A percentile compares a stretch with the other conserved stretches of the same genome.
phyloP scores from a whole-genome alignment of 2,888 invertebrate genomes.

The Poecilus cupreus region DNA sequence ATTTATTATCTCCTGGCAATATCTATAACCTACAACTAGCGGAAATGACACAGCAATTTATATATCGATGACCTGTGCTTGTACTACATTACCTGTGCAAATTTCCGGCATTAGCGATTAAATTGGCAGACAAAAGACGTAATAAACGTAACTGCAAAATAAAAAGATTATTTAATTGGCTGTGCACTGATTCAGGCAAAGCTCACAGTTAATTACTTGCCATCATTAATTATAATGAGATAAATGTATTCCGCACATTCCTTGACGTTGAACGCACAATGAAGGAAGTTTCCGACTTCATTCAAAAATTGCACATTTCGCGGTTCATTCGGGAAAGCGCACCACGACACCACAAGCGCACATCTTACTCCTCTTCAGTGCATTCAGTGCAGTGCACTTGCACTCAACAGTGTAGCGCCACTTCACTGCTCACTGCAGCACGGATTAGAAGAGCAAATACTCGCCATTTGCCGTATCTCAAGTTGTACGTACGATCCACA shows the following conservation, averaged over 20 bases:
- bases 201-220: constrained; percentile 17
- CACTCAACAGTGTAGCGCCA: background rate
- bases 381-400: background rate
- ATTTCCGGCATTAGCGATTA: constrained; percentile 16
- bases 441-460: constrained; percentile 20
- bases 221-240: constrained; percentile 5
- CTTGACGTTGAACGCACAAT: background rate
- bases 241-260: background rate
- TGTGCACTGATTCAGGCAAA: constrained; percentile 29
- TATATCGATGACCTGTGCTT: background rate
- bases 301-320: background rate
- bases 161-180: constrained; percentile 30
- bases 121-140: constrained; percentile 14
- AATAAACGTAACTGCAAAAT: constrained; percentile 20
- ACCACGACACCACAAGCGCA: background rate
- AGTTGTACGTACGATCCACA: background rate
- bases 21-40: background rate
- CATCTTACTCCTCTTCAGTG: background rate
- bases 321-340: background rate
- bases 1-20: background rate
- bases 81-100: constrained; percentile 9
- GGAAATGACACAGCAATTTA: background rate
- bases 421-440: background rate
- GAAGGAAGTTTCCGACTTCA: background rate
- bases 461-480: background rate